Conservation (phyloP, 2,797 vertebrate species). For the Arnoldichthys spilopterus region DNA sequence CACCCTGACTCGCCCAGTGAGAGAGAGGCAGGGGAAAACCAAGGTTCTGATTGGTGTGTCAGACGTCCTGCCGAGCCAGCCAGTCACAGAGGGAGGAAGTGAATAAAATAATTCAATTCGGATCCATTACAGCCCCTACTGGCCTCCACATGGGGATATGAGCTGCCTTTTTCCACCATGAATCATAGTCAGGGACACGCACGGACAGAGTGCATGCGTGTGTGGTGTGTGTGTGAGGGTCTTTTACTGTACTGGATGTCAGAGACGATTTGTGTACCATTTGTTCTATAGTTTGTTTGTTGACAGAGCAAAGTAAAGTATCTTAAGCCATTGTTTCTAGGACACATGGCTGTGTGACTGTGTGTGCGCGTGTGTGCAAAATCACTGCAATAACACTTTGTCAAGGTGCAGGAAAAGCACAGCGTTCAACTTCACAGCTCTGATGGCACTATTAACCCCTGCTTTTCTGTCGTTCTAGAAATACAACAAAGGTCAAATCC, state of each 20-base stretch:
- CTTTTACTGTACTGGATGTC: neutral
- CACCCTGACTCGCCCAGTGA: slow-evolving; percentile 46
- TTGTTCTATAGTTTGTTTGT: slow-evolving; percentile 45
- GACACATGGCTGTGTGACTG: slow-evolving; percentile 27
- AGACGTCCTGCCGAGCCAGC: slow-evolving; percentile 43
- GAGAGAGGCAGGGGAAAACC: slow-evolving; percentile 20
- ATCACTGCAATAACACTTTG: slow-evolving; percentile 34
- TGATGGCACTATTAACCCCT: slow-evolving; percentile 51
- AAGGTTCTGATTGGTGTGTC: slow-evolving; percentile 43
- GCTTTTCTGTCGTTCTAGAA: slow-evolving; percentile 18
- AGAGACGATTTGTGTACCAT: slow-evolving; percentile 12
- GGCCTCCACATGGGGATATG: slow-evolving; percentile 63
- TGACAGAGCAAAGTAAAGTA: slow-evolving; percentile 47
- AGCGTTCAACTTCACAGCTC: slow-evolving; percentile 55
- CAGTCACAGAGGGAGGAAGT: slow-evolving; percentile 54
- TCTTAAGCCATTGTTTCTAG: slow-evolving; percentile 51
- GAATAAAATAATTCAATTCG: slow-evolving; percentile 62
- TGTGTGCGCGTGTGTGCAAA: slow-evolving; percentile 36
- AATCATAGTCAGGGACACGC: slow-evolving; percentile 67
- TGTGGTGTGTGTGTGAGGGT: slow-evolving; percentile 17
- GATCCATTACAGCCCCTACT: slow-evolving; percentile 54
- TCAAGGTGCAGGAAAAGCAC: slow-evolving; percentile 59
- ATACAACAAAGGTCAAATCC: slow-evolving; percentile 46
- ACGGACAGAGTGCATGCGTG: slow-evolving; percentile 56
- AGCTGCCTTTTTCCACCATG: slow-evolving; percentile 77